A percentile compares a stretch with the other conserved stretches of the same genome.
Conservation (phyloP, 2,797 vertebrate genomes). For the Vireo griseus region DNA sequence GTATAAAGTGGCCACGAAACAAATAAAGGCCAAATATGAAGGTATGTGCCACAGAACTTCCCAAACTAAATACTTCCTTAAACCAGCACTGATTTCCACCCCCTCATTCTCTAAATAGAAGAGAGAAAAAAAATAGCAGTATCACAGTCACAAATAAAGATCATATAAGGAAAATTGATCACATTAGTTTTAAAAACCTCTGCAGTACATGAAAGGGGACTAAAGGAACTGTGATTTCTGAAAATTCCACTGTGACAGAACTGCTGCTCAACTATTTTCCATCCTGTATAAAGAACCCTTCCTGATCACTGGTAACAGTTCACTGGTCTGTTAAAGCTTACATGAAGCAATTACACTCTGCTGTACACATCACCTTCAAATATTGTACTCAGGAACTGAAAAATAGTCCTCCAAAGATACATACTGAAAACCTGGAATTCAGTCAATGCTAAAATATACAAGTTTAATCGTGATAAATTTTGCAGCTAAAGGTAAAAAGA, state of each 20-base stretch:
- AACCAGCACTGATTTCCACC: neutral
- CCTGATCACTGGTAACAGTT: neutral
- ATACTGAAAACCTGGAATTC: neutral
- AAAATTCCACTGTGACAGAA: neutral
- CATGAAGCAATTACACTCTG: neutral
- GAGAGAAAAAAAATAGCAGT: neutral
- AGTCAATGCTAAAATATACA: neutral
- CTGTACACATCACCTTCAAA: neutral
- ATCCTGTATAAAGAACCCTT: neutral
- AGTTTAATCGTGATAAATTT: neutral
- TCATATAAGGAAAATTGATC: neutral
- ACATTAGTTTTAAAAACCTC: neutral
- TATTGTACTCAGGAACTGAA: neutral
- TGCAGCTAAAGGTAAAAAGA: neutral
- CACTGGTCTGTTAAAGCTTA: neutral
- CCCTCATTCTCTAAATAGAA: neutral
- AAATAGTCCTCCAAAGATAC: neutral
- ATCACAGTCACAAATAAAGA: neutral
- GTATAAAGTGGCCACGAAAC: neutral
- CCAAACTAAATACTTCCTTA: neutral
- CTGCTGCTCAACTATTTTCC: neutral
- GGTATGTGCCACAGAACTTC: neutral
- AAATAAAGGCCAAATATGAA: neutral
- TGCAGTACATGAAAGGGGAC: neutral
- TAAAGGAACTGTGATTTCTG: neutral